Percentiles rank a stretch among this genome's conserved stretches.
Conservation (phyloP, 2,888 invertebrate genomes). For the Neocrepidodera transversa region DNA sequence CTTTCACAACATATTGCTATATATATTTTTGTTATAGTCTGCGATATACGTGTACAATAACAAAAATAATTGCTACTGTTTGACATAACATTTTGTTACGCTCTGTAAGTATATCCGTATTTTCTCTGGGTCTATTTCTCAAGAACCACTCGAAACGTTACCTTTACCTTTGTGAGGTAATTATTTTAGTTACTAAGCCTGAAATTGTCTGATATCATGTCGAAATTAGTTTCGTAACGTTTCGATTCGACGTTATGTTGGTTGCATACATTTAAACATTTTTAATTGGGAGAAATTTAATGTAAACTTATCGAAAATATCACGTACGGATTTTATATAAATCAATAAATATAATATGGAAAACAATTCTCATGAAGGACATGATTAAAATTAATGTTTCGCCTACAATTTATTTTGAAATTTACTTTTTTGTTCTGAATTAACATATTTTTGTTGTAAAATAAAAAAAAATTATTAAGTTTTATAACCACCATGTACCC, state of each 20-base stretch:
- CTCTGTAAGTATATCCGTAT: conserved; percentile 5
- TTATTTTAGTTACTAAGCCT: neutral
- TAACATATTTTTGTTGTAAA: no score
- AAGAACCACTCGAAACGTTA: neutral
- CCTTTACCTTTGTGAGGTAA: conserved; percentile 1
- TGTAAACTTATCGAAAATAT: no score
- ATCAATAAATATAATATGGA: no score
- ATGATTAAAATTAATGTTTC: no score
- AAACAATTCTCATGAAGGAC: no score
- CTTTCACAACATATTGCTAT: neutral
- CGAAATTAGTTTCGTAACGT: neutral
- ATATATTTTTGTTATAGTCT: neutral
- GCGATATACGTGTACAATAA: neutral
- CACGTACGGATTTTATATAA: no score
- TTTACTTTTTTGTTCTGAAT: no score
- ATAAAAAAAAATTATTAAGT: no score
- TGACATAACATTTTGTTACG: conserved; percentile 9
- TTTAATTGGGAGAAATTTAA: neutral
- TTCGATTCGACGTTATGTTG: neutral
- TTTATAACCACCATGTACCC: no score
- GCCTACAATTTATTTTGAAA: no score
- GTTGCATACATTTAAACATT: neutral
- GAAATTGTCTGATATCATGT: neutral
- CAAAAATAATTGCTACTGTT: neutral
- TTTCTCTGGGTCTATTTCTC: neutral